Evolutionary conservation across 2,797 vertebrate genomes (phyloP).

Genomic region (Gadopsis bispinosus): DNA sequence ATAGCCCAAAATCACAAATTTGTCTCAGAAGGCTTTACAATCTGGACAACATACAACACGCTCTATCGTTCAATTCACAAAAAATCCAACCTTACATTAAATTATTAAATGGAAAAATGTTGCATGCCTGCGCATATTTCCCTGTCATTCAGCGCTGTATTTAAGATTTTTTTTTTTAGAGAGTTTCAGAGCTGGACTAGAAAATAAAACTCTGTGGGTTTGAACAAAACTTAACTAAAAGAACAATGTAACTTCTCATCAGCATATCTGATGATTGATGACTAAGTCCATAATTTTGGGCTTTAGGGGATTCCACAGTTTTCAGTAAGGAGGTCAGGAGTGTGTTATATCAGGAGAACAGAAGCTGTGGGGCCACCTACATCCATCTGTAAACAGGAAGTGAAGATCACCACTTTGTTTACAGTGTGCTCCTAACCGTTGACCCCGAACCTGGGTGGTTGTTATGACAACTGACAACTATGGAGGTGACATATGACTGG

Average conservation of each 20-base stretch:
- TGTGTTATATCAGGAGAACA: slow-evolving; percentile 42
- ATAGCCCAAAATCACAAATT: neutral
- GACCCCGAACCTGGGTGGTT: slow-evolving; percentile 68
- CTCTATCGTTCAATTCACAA: neutral
- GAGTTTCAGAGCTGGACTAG: neutral
- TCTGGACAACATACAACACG: neutral
- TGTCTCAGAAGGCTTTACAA: neutral
- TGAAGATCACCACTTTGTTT: slow-evolving; percentile 71
- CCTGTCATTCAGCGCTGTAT: neutral
- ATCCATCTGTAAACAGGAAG: slow-evolving; percentile 77
- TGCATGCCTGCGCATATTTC: neutral
- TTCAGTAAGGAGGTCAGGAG: slow-evolving; percentile 1
- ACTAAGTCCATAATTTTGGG: neutral
- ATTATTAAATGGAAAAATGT: no score
- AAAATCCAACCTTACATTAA: no score
- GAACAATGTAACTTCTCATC: slow-evolving; percentile 1
- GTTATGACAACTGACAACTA: slow-evolving; percentile 64
- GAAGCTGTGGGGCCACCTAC: slow-evolving; percentile 47
- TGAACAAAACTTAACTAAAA: neutral
- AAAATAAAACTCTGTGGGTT: neutral
- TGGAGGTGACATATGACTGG: slow-evolving; percentile 48
- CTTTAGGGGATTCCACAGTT: neutral
- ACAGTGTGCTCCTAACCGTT: slow-evolving; percentile 68
- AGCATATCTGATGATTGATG: neutral
- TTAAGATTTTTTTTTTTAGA: neutral